Evolutionary conservation across 1,140 invertebrate species (phyloP).

Genomic region (Aphis gossypii): DNA sequence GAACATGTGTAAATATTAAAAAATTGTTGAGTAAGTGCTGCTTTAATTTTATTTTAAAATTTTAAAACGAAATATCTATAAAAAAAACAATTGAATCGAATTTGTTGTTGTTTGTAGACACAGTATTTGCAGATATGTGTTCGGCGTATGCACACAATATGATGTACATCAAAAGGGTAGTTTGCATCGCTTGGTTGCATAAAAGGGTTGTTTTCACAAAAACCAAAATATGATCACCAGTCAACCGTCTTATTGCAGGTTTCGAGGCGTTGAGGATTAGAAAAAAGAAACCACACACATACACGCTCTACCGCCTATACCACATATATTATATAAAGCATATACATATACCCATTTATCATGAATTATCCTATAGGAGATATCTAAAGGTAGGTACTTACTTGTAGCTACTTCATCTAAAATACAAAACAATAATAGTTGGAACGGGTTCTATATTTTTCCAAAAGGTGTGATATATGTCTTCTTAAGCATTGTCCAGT

Average conservation of each 20-base stretch:
- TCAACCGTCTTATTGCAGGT: background rate
- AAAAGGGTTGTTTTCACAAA: conserved; percentile 48
- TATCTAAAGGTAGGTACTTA: background rate
- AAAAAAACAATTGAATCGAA: background rate
- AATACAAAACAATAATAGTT: conserved; percentile 21
- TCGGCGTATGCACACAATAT: background rate
- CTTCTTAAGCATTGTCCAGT: background rate
- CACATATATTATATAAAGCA: background rate
- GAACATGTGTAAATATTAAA: background rate
- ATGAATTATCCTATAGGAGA: background rate
- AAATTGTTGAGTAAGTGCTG: background rate
- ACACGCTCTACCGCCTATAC: background rate
- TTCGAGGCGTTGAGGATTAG: background rate
- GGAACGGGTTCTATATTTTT: conserved; percentile 31
- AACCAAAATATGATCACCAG: background rate
- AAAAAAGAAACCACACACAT: conserved; percentile 3
- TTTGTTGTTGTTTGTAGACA: background rate
- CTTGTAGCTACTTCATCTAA: background rate
- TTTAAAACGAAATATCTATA: background rate
- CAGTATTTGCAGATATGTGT: background rate
- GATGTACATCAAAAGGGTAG: background rate
- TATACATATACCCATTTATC: background rate
- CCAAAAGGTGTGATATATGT: conserved; percentile 33
- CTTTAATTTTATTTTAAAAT: background rate
- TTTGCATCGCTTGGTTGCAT: background rate